Evolutionary conservation across 2,888 invertebrate species (phyloP).

Genomic region (Myathropa florea): DNA sequence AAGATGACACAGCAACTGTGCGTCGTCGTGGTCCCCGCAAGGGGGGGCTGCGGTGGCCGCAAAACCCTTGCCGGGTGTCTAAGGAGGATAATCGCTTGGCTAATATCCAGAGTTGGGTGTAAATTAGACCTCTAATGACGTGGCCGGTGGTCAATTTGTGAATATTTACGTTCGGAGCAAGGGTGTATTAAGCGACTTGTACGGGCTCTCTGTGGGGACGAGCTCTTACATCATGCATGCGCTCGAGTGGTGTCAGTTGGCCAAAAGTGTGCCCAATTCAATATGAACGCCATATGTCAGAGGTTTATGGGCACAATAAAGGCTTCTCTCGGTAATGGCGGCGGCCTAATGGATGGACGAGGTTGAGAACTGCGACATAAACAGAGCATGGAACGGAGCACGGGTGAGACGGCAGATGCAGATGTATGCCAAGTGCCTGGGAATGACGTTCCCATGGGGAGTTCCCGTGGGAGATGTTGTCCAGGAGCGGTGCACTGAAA

Average conservation of each 20-base stretch:
- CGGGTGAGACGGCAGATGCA: not conserved
- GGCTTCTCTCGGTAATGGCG: constrained; percentile 11
- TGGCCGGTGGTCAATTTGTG: constrained; percentile 59
- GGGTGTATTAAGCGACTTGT: constrained; percentile 59
- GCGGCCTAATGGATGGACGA: not conserved
- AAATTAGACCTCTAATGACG: constrained; percentile 63
- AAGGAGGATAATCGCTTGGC: constrained; percentile 55
- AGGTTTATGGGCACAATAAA: constrained; percentile 49
- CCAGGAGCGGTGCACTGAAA: not conserved
- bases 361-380: too few species aligned
- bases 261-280: constrained; percentile 67
- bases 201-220: constrained; percentile 26
- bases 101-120: constrained; percentile 54
- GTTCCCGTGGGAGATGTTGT: not conserved
- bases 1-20: not conserved
- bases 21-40: too few species aligned
- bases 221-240: constrained; percentile 48
- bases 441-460: not conserved
- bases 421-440: not conserved
- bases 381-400: too few species aligned
- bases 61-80: constrained; percentile 29
- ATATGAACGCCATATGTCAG: constrained; percentile 65
- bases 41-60: not conserved
- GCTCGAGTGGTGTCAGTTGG: constrained; percentile 61
- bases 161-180: constrained; percentile 34